These are phyloP conservation scores for Oplegnathus fasciatus DNA, from an alignment of 2,113 vertebrate genomes.

Conservation along the genomic window DNA sequence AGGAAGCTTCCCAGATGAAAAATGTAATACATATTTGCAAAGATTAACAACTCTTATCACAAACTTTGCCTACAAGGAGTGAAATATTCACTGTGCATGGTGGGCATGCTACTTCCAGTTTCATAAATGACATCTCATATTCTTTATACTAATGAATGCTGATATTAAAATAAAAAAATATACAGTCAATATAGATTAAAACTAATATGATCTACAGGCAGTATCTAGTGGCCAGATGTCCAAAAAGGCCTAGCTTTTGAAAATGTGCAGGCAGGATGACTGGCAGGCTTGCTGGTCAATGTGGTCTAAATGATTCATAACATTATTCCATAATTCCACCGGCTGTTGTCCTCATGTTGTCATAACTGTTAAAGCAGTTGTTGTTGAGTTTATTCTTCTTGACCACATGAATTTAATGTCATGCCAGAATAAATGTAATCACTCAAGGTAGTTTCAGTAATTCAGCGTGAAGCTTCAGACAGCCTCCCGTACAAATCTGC, in stretches of 20 bases:
- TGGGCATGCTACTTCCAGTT: too few species aligned
- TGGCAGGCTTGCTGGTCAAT: slow-evolving; percentile 52
- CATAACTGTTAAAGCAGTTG: slow-evolving; percentile 55
- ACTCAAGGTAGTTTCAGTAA: slow-evolving; percentile 20
- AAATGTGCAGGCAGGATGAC: slow-evolving; percentile 31
- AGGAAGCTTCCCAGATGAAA: neutral
- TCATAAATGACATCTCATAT: neutral
- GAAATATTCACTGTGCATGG: neutral
- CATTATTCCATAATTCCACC: slow-evolving; percentile 50
- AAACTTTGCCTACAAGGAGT: neutral
- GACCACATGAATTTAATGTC: slow-evolving; percentile 30
- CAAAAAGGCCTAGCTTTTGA: slow-evolving; percentile 35
- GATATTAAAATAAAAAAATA: slow-evolving; percentile 5
- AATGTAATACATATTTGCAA: neutral
- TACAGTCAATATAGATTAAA: slow-evolving; percentile 3
- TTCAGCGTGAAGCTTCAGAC: slow-evolving; percentile 20
- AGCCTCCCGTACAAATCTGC: neutral
- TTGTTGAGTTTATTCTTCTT: slow-evolving; percentile 49
- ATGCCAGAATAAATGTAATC: slow-evolving; percentile 38
- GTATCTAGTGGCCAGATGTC: slow-evolving; percentile 50
- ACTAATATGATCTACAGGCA: neutral
- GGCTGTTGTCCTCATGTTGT: slow-evolving; percentile 65
- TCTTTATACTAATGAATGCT: neutral
- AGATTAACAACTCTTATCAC: neutral
- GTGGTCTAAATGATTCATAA: slow-evolving; percentile 62